These are phyloP conservation scores for human (Homo sapiens) DNA, from an alignment of 2,113 vertebrate species.

Conservation along the genomic window DNA sequence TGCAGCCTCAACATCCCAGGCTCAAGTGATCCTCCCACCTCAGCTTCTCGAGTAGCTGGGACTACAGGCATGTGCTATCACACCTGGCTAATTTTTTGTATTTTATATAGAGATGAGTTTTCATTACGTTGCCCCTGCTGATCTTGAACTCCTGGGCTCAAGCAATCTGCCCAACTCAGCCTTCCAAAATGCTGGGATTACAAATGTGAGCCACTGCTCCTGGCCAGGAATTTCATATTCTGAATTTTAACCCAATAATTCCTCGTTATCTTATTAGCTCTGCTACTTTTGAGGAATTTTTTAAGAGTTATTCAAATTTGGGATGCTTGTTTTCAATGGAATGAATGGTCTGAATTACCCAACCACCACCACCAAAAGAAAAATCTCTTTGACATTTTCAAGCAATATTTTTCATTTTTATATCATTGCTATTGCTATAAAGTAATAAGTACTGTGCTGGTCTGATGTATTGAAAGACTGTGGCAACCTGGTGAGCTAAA, in stretches of 20 bases:
- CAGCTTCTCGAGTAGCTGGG: no score
- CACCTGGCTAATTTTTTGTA: no score
- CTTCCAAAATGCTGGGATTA: no score
- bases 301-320: not conserved
- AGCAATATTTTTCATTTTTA: not conserved
- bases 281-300: not conserved
- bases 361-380: not conserved
- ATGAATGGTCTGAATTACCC: not conserved
- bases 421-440: not conserved
- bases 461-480: not conserved
- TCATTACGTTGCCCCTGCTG: no score
- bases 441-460: no score
- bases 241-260: not conserved
- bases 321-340: not conserved
- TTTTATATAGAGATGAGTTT: no score
- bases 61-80: no score
- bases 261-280: not conserved
- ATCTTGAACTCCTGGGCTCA: no score
- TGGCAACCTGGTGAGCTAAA: not conserved
- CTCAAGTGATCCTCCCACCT: no score
- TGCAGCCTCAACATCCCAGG: no score
- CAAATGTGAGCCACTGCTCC: no score
- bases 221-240: not conserved
- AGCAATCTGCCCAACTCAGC: no score
- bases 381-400: not conserved